A percentile compares a stretch with the other conserved stretches of the same genome.
Evolutionary conservation across 2,888 invertebrate species (phyloP).

Genomic region (Mamestra brassicae): DNA sequence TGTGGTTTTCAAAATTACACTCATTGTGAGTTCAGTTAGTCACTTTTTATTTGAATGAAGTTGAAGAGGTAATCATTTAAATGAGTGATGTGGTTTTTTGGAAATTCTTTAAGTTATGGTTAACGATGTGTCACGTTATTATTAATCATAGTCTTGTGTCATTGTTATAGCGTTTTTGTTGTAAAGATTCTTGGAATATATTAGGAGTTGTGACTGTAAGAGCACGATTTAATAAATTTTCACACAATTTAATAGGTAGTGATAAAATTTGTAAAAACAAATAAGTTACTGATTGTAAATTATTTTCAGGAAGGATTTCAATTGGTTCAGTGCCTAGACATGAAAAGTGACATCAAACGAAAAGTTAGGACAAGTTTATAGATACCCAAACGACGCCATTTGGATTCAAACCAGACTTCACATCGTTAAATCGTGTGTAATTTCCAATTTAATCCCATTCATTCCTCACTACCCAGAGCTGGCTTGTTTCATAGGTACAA

Average conservation of each 20-base stretch:
- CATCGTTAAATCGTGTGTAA: slow-evolving; percentile 36
- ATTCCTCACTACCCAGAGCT: slow-evolving; percentile 4
- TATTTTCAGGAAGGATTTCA: neutral
- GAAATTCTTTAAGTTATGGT: slow-evolving; percentile 39
- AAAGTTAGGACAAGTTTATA: slow-evolving; percentile 37
- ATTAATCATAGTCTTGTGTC: slow-evolving; percentile 61
- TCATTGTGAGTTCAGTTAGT: slow-evolving; percentile 53
- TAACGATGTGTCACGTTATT: slow-evolving; percentile 52
- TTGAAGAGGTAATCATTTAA: slow-evolving; percentile 37
- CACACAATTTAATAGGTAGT: too few species aligned
- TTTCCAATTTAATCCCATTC: slow-evolving; percentile 39
- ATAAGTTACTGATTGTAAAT: neutral
- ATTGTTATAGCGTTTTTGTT: slow-evolving; percentile 44
- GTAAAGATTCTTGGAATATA: neutral
- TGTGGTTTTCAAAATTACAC: slow-evolving; percentile 59
- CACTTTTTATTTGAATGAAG: slow-evolving; percentile 49
- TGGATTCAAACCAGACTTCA: slow-evolving; percentile 59
- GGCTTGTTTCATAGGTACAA: neutral
- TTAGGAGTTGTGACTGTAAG: neutral
- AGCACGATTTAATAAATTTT: neutral
- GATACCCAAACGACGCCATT: slow-evolving; percentile 49
- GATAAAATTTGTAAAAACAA: too few species aligned
- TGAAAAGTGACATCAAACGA: slow-evolving; percentile 24
- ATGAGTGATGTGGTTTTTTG: slow-evolving; percentile 44
- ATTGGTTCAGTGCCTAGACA: neutral